A percentile compares a stretch with the other conserved stretches of the same genome.
These are phyloP conservation scores for Sinocyclocheilus maitianheensis DNA, from an alignment of 2,113 vertebrate genomes.

Conservation along the genomic window DNA sequence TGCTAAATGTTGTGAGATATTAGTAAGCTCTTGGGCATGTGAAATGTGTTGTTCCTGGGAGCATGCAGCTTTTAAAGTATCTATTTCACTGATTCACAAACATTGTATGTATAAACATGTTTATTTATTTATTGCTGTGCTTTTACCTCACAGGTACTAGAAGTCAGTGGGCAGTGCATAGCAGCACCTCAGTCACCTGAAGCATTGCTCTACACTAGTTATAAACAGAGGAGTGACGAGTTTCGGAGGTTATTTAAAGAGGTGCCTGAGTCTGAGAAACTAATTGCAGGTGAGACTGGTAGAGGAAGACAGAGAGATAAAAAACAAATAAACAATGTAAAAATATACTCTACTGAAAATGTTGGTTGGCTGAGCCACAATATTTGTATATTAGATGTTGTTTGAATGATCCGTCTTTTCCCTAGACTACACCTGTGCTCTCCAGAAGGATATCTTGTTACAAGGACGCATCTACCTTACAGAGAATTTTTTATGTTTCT, in stretches of 20 bases:
- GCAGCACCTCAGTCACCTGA: slow-evolving; percentile 73
- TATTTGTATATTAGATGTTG: slow-evolving; percentile 4
- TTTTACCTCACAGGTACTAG: slow-evolving; percentile 58
- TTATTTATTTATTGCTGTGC: background rate
- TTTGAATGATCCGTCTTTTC: slow-evolving; percentile 8
- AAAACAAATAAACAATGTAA: background rate
- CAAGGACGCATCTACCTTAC: slow-evolving; percentile 92
- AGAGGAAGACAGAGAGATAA: slow-evolving; percentile 10
- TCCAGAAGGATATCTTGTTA: slow-evolving; percentile 92
- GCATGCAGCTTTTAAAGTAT: background rate
- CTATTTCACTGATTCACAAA: background rate
- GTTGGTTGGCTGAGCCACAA: background rate
- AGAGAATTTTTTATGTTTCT: slow-evolving; percentile 91
- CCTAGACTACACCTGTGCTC: slow-evolving; percentile 89
- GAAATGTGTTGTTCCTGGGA: background rate
- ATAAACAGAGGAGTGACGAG: slow-evolving; percentile 89
- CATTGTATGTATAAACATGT: background rate
- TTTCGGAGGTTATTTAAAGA: slow-evolving; percentile 90
- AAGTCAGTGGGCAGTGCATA: slow-evolving; percentile 58
- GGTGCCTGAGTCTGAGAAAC: slow-evolving; percentile 82
- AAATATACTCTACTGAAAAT: background rate
- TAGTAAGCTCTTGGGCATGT: background rate
- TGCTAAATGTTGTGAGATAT: background rate
- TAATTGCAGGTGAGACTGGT: slow-evolving; percentile 84
- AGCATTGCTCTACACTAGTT: slow-evolving; percentile 69